Conservation (phyloP, 2,113 vertebrate genomes). For the Mesembrinibis cayennensis region DNA sequence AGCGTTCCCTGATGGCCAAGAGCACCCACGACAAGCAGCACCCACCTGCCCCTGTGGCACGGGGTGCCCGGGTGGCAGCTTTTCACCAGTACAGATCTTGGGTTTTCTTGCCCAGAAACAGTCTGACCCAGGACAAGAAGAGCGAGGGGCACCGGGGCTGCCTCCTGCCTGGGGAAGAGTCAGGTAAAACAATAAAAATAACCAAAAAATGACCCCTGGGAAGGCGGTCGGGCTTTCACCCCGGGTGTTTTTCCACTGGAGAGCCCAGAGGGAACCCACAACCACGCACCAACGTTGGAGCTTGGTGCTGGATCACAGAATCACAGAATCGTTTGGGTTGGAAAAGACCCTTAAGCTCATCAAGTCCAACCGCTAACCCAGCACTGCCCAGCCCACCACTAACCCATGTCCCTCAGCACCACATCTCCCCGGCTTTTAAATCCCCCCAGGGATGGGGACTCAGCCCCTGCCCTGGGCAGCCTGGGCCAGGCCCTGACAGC, state of each 20-base stretch:
- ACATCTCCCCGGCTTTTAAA: no score
- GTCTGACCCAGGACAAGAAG: not conserved
- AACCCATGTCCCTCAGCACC: no score
- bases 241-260: not conserved
- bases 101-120: not conserved
- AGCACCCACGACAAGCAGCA: not conserved
- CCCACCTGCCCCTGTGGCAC: not conserved
- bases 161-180: not conserved
- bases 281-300: fast-evolving
- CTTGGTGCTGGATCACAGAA: not conserved
- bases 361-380: no score
- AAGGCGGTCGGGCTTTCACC: not conserved
- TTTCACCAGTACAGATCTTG: no score
- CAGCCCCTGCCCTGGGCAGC: no score
- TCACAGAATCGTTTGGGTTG: no score
- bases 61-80: not conserved
- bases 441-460: no score
- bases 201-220: not conserved
- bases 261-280: not conserved
- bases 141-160: not conserved
- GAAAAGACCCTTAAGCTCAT: no score
- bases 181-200: not conserved
- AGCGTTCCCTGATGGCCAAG: not conserved
- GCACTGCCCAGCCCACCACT: no score
- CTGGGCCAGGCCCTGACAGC: no score